Percentiles rank a stretch among this genome's conserved stretches.
These are phyloP conservation scores for Amphipyra berbera DNA, from an alignment of 2,888 invertebrate genomes.

Conservation along the genomic window DNA sequence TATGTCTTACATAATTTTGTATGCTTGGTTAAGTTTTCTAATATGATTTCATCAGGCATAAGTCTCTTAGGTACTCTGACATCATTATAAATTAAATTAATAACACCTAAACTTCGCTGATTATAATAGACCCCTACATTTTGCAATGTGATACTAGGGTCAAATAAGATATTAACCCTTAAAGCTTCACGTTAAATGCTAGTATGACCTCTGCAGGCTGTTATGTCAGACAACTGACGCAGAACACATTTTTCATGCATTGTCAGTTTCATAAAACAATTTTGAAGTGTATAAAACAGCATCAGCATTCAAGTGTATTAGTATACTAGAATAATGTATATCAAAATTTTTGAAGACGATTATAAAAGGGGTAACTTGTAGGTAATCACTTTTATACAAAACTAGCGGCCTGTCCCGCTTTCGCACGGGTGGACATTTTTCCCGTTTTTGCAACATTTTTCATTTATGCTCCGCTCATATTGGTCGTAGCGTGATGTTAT, in stretches of 20 bases:
- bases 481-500: no score
- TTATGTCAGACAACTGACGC: not conserved
- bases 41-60: not conserved
- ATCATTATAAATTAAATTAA: conserved; percentile 35
- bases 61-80: conserved; percentile 10
- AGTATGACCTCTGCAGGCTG: conserved; percentile 4
- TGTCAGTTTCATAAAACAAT: conserved; percentile 15
- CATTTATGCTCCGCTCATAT: no score
- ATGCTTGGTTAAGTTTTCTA: no score
- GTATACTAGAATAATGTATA: no score
- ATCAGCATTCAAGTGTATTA: not conserved
- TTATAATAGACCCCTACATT: conserved; percentile 14
- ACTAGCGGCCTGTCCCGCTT: no score
- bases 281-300: not conserved
- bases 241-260: conserved; percentile 5
- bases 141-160: conserved; percentile 13
- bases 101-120: conserved; percentile 17
- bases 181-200: not conserved
- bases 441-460: no score
- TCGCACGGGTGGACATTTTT: no score
- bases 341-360: no score
- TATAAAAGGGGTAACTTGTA: no score
- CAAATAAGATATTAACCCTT: conserved; percentile 16
- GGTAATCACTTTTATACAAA: no score
- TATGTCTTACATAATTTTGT: no score